phyloP scores from a whole-genome alignment of 2,888 invertebrate species.

The Eustalomyia histrio region DNA sequence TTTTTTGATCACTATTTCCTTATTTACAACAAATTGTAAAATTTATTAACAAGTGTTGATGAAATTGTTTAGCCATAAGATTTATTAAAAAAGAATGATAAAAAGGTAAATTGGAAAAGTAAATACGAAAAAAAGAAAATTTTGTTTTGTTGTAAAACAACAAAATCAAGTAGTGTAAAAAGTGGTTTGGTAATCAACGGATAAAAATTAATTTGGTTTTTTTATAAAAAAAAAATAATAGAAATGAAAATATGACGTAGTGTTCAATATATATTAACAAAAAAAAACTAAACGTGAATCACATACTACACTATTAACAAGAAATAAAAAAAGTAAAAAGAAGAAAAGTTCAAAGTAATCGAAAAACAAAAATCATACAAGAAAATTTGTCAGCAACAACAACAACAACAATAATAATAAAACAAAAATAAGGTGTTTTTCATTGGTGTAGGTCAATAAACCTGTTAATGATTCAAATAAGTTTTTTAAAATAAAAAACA shows the following conservation, averaged over 20 bases:
- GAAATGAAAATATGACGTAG: conserved; percentile 40
- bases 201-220: conserved; percentile 13
- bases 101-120: conserved; percentile 9
- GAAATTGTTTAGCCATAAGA: conserved; percentile 15
- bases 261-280: not conserved
- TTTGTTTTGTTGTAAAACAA: conserved; percentile 6
- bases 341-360: conserved; percentile 33
- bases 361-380: conserved; percentile 19
- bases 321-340: too few species aligned
- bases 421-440: conserved; percentile 31
- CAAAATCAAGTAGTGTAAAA: not conserved
- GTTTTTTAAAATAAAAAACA: not conserved
- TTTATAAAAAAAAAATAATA: conserved; percentile 2
- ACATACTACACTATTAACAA: conserved; percentile 26
- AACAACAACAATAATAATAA: not conserved
- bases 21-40: conserved; percentile 20
- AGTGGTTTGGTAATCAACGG: conserved; percentile 45
- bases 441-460: conserved; percentile 62
- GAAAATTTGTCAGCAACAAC: conserved; percentile 39
- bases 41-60: conserved; percentile 37
- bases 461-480: conserved; percentile 42
- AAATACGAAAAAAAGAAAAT: conserved; percentile 15
- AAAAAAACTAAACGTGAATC: conserved; percentile 47
- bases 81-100: conserved; percentile 1
- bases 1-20: not conserved